These are phyloP conservation scores for Drosophila mauritiana DNA, from an alignment of 1,140 invertebrate genomes.

Conservation along the genomic window DNA sequence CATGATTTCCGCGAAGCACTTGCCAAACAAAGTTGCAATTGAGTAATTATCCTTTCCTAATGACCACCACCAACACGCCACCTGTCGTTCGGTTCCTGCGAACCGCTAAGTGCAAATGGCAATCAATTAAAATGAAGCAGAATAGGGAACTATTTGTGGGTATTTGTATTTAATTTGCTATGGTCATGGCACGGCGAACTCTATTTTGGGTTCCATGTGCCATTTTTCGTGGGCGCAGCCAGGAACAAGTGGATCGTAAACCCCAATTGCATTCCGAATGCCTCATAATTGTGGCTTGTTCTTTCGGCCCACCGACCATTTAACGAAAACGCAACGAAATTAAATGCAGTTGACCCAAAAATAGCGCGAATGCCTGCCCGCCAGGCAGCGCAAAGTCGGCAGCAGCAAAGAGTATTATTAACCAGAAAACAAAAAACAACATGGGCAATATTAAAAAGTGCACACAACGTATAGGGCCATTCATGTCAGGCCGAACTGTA, in stretches of 20 bases:
- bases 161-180: constrained; percentile 22
- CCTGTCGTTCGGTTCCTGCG: constrained; percentile 10
- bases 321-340: constrained; percentile 74
- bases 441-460: constrained; percentile 4
- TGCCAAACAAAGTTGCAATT: constrained; percentile 1
- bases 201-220: constrained; percentile 34
- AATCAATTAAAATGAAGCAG: constrained; percentile 13
- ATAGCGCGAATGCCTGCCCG: constrained; percentile 46
- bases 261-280: constrained; percentile 71
- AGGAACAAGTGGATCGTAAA: constrained; percentile 49
- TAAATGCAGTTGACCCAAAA: constrained; percentile 80
- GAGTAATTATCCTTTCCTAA: constrained; percentile 9
- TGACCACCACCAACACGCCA: constrained; percentile 25
- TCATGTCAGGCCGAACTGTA: background rate
- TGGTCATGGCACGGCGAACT: constrained; percentile 33
- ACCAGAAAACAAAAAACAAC: background rate
- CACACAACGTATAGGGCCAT: background rate
- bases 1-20: background rate
- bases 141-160: background rate
- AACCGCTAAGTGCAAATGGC: constrained; percentile 8
- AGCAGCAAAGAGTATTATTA: constrained; percentile 24
- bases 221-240: constrained; percentile 18
- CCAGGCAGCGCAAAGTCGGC: constrained; percentile 7
- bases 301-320: constrained; percentile 42
- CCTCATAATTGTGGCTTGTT: constrained; percentile 57